Conservation (phyloP, 2,797 vertebrate genomes). For the Chromis chromis region DNA sequence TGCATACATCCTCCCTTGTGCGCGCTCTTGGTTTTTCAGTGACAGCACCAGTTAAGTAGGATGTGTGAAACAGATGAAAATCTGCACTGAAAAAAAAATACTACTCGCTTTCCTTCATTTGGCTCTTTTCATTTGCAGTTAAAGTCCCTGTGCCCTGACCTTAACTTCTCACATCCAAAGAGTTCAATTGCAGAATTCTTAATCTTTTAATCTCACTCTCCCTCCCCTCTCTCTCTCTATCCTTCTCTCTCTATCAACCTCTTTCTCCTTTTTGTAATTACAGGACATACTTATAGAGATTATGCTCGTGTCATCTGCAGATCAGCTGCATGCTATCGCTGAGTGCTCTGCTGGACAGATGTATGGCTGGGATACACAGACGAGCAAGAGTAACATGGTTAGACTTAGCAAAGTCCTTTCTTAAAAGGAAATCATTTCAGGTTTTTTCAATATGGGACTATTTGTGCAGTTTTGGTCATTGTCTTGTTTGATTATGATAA, state of each 20-base stretch:
- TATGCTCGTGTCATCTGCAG: constrained; percentile 76
- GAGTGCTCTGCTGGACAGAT: constrained; percentile 59
- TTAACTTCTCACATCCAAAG: constrained; percentile 72
- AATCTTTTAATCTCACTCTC: constrained; percentile 83
- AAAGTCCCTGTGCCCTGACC: constrained; percentile 53
- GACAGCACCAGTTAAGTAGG: constrained; percentile 43
- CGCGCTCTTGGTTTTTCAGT: constrained; percentile 31
- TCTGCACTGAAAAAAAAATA: constrained; percentile 14
- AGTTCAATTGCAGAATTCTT: constrained; percentile 78
- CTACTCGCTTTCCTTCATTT: constrained; percentile 34
- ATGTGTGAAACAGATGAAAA: constrained; percentile 66
- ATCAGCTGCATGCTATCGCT: constrained; percentile 61
- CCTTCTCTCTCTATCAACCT: constrained; percentile 59
- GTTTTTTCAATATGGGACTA: not conserved
- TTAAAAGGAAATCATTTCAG: constrained; percentile 7
- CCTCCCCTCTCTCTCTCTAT: constrained; percentile 28
- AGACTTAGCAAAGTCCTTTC: not conserved
- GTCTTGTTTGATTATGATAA: not conserved
- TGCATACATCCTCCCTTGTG: constrained; percentile 13
- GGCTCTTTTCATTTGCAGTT: constrained; percentile 57
- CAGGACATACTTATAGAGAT: constrained; percentile 80
- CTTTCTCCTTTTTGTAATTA: constrained; percentile 78
- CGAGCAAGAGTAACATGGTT: constrained; percentile 11
- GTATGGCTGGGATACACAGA: constrained; percentile 45
- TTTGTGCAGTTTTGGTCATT: not conserved